Evolutionary conservation across 2,888 invertebrate genomes (phyloP), one percentile per base, ranked within the genome.

Genomic region (Zele albiditarsus): DNA sequence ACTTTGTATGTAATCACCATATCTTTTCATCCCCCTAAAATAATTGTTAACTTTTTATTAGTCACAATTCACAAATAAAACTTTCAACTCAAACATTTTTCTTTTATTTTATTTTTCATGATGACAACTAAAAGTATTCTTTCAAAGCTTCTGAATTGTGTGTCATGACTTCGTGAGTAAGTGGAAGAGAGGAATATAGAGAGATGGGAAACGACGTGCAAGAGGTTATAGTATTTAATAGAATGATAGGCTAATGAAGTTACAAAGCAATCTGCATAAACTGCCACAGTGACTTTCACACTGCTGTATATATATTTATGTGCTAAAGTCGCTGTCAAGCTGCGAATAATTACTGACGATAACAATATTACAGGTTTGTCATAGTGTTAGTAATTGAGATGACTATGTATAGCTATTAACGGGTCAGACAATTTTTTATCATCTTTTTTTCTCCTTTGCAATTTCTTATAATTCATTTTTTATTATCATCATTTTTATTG

Each of bases 221-320:
- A 65, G 71, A 70, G 81, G 80, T 82, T 81, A 86, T 89, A 88
- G 89, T 87, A 83, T 83, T 86, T 89, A 88, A 89, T 87, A 84
- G 85, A 87, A 86, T 85, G 87, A 88, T 88, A 87, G 53, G 85
- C 86, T 89, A 89, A 89, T 85, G 83, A 86, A 86, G 87, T 89
- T 89, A 89, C 84, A 86, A 88, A 89, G 89, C 89, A 89, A 89
- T 89, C 88, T 89, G 87, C 89, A 88, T 89, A 87, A 87, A 86
- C 86, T 81, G 80, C 77, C 73, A 81, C 80, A 81, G 83, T 83
- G 20, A 86, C 86, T 86, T 85, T 86, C 82, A 82, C 71, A 31
- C 60, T 63, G 53, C 60, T 73, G 16, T 71, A 23, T 57, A 58
- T 62, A 53, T 42, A 70, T 53, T 5, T 53, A 53, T 57, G 68